Conservation (phyloP, 1,140 invertebrate genomes). For the Druon quercuslanigerum region DNA sequence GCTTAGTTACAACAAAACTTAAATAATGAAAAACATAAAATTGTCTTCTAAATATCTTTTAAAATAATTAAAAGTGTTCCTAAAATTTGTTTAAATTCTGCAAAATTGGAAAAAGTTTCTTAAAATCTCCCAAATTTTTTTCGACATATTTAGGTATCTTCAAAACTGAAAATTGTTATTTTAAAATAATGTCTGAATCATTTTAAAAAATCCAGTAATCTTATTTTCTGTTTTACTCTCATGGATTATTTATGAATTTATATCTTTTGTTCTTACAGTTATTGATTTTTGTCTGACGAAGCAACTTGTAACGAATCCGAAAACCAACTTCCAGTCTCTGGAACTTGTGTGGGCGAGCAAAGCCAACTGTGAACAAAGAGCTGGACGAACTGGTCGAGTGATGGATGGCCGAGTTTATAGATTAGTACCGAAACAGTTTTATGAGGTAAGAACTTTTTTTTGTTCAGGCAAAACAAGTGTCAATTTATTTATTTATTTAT, state of each 20-base stretch:
- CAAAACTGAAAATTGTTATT: no score
- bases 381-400: slow-evolving; percentile 92
- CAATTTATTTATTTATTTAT: not conserved
- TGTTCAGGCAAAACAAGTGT: not conserved
- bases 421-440: slow-evolving; percentile 86
- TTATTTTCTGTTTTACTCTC: slow-evolving; percentile 14
- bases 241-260: slow-evolving; percentile 37
- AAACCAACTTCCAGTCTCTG: slow-evolving; percentile 88
- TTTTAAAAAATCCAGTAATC: no score
- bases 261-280: slow-evolving; percentile 78
- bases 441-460: slow-evolving; percentile 71
- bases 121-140: no score
- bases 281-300: slow-evolving; percentile 98
- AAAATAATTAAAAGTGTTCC: no score
- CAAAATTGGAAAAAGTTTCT: no score
- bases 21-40: no score
- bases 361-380: slow-evolving; percentile 91
- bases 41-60: no score
- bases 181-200: no score
- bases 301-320: slow-evolving; percentile 82
- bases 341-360: slow-evolving; percentile 92
- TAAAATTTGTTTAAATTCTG: no score
- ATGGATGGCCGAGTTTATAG: slow-evolving; percentile 91
- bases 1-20: no score
- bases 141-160: no score